These are phyloP conservation scores for Chloromyia formosa DNA, from an alignment of 2,888 invertebrate species.

Conservation along the genomic window DNA sequence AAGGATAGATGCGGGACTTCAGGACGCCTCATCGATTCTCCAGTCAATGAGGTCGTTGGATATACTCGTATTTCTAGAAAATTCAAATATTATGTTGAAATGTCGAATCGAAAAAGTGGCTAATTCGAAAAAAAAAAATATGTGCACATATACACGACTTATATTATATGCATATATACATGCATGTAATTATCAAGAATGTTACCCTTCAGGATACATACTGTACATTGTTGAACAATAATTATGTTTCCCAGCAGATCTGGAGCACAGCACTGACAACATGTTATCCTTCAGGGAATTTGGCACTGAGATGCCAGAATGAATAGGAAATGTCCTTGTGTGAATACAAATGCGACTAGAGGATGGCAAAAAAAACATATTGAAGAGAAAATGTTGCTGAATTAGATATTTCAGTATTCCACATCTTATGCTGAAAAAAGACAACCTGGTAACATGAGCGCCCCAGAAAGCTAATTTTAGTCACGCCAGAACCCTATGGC, in stretches of 20 bases:
- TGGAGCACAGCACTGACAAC: background rate
- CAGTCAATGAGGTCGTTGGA: no score
- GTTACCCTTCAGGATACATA: background rate
- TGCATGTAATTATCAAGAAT: background rate
- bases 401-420: background rate
- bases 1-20: no score
- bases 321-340: background rate
- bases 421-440: background rate
- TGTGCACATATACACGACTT: no score
- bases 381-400: background rate
- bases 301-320: background rate
- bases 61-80: no score
- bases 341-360: background rate
- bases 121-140: no score
- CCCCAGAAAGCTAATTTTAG: background rate
- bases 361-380: background rate
- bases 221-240: background rate
- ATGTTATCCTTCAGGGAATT: background rate
- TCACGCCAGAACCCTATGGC: background rate
- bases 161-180: no score
- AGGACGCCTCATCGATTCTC: no score
- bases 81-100: no score
- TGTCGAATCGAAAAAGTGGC: no score
- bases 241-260: background rate
- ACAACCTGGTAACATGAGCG: background rate